These are phyloP conservation scores for Hylia prasina DNA, from an alignment of 2,113 vertebrate species.

Conservation along the genomic window DNA sequence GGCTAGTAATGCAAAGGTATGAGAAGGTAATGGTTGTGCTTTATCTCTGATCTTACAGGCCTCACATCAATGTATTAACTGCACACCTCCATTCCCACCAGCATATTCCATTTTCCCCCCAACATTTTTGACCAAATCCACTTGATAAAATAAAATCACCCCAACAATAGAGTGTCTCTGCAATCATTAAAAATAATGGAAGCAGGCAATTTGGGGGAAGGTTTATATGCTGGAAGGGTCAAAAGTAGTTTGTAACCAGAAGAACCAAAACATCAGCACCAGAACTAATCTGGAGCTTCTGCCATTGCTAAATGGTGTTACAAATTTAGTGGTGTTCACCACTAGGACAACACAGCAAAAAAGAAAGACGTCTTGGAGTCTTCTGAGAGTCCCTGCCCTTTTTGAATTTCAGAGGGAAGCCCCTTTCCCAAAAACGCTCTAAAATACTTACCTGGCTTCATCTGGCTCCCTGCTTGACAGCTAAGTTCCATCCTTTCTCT, in stretches of 20 bases:
- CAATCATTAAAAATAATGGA: not conserved
- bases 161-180: constrained; percentile 17
- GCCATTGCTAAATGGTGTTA: not conserved
- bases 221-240: not conserved
- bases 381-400: not conserved
- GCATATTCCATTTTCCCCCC: not conserved
- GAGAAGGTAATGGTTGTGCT: constrained; percentile 66
- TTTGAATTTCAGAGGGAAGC: not conserved
- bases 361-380: not conserved
- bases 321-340: not conserved
- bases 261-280: not conserved
- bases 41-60: constrained; percentile 73
- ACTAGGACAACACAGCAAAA: not conserved
- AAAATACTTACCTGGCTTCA: not conserved
- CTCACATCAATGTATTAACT: constrained; percentile 68
- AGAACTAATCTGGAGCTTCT: not conserved
- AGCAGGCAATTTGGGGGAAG: not conserved
- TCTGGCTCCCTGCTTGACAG: not conserved
- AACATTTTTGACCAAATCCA: constrained; percentile 30
- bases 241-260: not conserved
- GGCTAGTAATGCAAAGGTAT: constrained; percentile 67
- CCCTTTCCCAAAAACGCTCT: not conserved
- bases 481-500: not conserved
- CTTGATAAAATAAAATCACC: constrained; percentile 62
- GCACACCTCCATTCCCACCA: not conserved